A percentile compares a stretch with the other conserved stretches of the same genome.
Evolutionary conservation across 2,113 vertebrate genomes (phyloP).

Genomic region (Clarias gariepinus): DNA sequence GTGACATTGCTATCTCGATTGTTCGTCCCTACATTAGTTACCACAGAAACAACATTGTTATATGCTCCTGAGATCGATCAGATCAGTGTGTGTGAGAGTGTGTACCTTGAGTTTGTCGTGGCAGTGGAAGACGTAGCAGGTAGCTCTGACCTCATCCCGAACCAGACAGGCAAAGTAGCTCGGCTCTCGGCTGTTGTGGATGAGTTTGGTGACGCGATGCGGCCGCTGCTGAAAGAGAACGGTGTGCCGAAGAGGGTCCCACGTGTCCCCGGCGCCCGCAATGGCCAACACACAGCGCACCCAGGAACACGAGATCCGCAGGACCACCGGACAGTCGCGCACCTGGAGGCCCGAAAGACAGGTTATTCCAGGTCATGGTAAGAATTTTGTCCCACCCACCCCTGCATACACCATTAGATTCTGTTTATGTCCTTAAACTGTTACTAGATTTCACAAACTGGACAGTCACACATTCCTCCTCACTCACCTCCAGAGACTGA

Average conservation of each 20-base stretch:
- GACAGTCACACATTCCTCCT: background rate
- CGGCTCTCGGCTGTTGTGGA: slow-evolving; percentile 91
- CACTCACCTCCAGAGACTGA: slow-evolving; percentile 32
- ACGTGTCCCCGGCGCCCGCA: slow-evolving; percentile 68
- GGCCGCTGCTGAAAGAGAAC: slow-evolving; percentile 86
- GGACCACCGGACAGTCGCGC: slow-evolving; percentile 66
- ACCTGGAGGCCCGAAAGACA: background rate
- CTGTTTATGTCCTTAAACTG: background rate
- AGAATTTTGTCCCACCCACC: background rate
- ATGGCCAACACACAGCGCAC: slow-evolving; percentile 77
- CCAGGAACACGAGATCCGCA: slow-evolving; percentile 75
- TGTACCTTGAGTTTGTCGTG: slow-evolving; percentile 89
- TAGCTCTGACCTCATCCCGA: slow-evolving; percentile 70
- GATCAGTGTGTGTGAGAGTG: background rate
- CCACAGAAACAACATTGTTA: background rate
- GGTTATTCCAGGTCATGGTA: background rate
- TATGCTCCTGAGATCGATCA: background rate
- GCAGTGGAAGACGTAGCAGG: slow-evolving; percentile 90
- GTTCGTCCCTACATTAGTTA: background rate
- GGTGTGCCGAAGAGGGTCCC: slow-evolving; percentile 84
- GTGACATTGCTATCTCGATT: background rate
- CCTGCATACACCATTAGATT: background rate
- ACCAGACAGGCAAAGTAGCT: slow-evolving; percentile 89
- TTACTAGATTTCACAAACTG: background rate
- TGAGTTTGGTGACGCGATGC: slow-evolving; percentile 84